Evolutionary conservation across 2,888 invertebrate genomes (phyloP), one percentile per base, ranked within the genome.

Genomic region (Bedellia somnulentella): DNA sequence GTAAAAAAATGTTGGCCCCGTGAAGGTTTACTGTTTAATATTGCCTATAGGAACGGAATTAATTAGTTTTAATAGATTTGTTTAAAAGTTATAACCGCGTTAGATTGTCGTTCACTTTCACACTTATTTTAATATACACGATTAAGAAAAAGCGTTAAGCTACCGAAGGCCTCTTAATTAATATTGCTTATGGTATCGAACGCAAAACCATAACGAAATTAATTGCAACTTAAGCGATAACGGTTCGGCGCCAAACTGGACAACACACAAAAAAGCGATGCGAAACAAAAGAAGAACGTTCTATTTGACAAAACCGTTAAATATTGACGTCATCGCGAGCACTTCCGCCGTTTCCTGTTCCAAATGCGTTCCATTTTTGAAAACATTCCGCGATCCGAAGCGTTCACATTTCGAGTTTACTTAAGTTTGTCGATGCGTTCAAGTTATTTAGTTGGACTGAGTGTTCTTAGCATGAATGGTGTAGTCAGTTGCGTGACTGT

Each of bases 211-310:
- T 16, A 41, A 41, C 13, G 10, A 24, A 34, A 35, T 18, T 14
- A 36, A 28, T 28, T 27, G 36, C 38, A 40, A 39, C 33, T 35
- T 35, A 33, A 35, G 33, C n/a, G 32, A 30, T 35, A 29, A 30
- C 25, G 22, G 21, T n/a, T 4, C 35, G 32, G 36, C 18, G 33
- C 25, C 28, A 35, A 37, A 29, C 33, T 35, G 35, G 38, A 47
- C 45, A 38, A 71, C 71, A 71, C 63, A 53, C 52, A 71, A 71
- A 71, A 48, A 71, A 71, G 71, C 71, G 45, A 9, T 15, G 16
- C 15, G 21, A n/a, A 3, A 21, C 21, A 3, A 5, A 13, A 9
- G 14, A 15, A 14, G 9, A 29, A 15, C 29, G 29, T 21, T 22
- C 14, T 58, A 58, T 56, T 62, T 67, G 49, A 63, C 60, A 47